phyloP scores from a whole-genome alignment of 2,797 vertebrate species.

The Echiichthys vipera region DNA sequence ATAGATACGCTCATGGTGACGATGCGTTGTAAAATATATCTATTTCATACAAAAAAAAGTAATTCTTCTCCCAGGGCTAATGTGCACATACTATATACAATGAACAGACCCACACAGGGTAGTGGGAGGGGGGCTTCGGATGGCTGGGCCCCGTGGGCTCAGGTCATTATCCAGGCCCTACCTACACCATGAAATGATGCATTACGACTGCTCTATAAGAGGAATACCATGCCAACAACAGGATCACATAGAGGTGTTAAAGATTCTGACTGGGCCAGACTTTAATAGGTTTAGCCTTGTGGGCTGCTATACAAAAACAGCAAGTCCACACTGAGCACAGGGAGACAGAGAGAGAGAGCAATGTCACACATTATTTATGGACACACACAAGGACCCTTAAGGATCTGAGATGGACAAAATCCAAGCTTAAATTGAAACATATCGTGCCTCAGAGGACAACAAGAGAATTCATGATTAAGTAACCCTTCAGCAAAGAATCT shows the following conservation, averaged over 20 bases:
- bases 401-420: not conserved
- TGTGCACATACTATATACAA: constrained; percentile 17
- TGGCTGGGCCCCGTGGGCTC: constrained; percentile 4
- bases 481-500: constrained; percentile 23
- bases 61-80: constrained; percentile 7
- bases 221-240: constrained; percentile 13
- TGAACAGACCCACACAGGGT: not conserved
- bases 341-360: not conserved
- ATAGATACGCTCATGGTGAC: not conserved
- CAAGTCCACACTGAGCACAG: not conserved
- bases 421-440: not conserved
- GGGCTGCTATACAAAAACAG: not conserved
- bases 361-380: not conserved
- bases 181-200: constrained; percentile 3
- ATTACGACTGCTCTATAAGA: constrained; percentile 17
- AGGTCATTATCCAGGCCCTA: constrained; percentile 25
- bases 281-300: not conserved
- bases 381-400: not conserved
- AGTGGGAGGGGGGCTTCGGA: not conserved
- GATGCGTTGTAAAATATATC: not conserved
- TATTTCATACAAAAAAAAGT: constrained; percentile 14
- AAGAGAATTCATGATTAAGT: constrained; percentile 16
- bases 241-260: not conserved
- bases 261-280: not conserved
- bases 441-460: constrained; percentile 5